These are phyloP conservation scores for Rhynchophorus ferrugineus DNA, from an alignment of 1,140 invertebrate genomes.

Conservation along the genomic window DNA sequence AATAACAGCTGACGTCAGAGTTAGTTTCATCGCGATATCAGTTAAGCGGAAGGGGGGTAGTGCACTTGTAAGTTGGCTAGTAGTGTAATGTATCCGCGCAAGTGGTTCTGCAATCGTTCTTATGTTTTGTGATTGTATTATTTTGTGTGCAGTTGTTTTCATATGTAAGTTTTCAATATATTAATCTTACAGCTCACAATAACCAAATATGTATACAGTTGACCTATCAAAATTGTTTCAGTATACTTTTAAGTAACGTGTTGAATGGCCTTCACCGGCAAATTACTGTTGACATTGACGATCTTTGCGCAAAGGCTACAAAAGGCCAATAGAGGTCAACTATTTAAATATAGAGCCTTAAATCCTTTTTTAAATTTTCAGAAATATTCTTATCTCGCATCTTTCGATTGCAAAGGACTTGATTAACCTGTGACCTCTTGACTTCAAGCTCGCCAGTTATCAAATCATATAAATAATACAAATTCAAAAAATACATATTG, in stretches of 20 bases:
- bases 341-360: constrained; percentile 32
- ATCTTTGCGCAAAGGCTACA: constrained; percentile 40
- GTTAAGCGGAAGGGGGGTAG: constrained; percentile 32
- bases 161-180: constrained; percentile 31
- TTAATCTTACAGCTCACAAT: constrained; percentile 3
- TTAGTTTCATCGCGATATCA: constrained; percentile 36
- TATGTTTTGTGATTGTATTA: constrained; percentile 37
- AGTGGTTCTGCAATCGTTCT: constrained; percentile 37
- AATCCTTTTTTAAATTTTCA: constrained; percentile 6
- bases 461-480: constrained; percentile 5
- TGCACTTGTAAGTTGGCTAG: constrained; percentile 42
- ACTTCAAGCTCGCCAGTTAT: constrained; percentile 19
- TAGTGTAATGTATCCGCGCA: constrained; percentile 41
- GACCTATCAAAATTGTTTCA: constrained; percentile 11
- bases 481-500: constrained; percentile 2
- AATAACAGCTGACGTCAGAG: constrained; percentile 40
- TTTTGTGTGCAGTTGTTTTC: constrained; percentile 30
- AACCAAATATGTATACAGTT: background rate
- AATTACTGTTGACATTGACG: constrained; percentile 41
- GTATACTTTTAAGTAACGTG: constrained; percentile 33
- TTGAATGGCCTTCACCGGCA: constrained; percentile 39
- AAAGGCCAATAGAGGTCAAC: constrained; percentile 40
- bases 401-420: background rate
- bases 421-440: constrained; percentile 29
- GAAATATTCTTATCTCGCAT: background rate